These are phyloP conservation scores for Serrognathus titanus DNA, from an alignment of 2,888 invertebrate genomes.

Conservation along the genomic window DNA sequence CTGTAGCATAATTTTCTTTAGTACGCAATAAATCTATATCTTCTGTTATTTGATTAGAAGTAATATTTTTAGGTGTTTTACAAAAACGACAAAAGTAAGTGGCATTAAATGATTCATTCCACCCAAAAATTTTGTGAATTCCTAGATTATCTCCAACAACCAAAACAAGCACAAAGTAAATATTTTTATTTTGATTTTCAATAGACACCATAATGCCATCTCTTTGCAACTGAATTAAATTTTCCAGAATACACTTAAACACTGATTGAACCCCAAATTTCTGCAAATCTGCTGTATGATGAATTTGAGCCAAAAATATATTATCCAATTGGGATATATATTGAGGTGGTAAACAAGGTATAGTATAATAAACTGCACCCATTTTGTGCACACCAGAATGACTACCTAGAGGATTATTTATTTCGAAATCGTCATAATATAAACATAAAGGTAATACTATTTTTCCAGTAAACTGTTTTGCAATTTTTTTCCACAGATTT, in stretches of 20 bases:
- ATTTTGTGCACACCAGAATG: slow-evolving; percentile 27
- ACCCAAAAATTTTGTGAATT: slow-evolving; percentile 28
- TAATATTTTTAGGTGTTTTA: background rate
- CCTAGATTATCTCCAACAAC: slow-evolving; percentile 33
- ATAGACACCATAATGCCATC: slow-evolving; percentile 24
- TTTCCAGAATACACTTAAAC: slow-evolving; percentile 24
- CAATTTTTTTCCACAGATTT: background rate
- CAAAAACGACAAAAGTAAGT: slow-evolving; percentile 30
- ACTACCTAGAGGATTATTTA: slow-evolving; percentile 27
- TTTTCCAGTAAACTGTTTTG: background rate
- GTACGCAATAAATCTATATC: background rate
- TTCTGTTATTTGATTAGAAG: background rate
- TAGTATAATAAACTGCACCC: slow-evolving; percentile 26
- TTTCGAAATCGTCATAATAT: slow-evolving; percentile 30
- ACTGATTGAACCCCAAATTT: slow-evolving; percentile 25
- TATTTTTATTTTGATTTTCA: slow-evolving; percentile 4
- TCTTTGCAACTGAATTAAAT: slow-evolving; percentile 26
- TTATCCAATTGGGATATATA: slow-evolving; percentile 19
- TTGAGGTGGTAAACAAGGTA: slow-evolving; percentile 24
- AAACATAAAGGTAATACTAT: slow-evolving; percentile 1
- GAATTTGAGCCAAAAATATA: slow-evolving; percentile 29
- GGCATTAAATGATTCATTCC: slow-evolving; percentile 27
- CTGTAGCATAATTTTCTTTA: slow-evolving; percentile 2
- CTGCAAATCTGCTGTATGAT: slow-evolving; percentile 28
- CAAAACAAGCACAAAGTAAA: slow-evolving; percentile 22